Base-by-base conservation (phyloP, 2,797 vertebrate genomes). In the Sebastes minor region DNA sequence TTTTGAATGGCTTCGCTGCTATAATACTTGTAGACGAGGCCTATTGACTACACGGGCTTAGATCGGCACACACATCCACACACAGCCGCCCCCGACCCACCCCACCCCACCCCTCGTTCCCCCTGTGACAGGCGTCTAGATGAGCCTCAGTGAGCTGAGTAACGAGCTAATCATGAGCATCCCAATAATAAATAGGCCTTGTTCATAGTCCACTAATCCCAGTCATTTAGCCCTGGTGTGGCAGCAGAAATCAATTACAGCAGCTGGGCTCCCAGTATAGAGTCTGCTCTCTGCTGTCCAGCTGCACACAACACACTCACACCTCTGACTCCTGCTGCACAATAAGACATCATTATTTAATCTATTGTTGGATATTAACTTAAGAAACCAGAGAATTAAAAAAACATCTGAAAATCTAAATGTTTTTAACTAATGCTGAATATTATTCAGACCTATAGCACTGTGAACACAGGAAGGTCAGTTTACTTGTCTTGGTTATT, bases 131-230 rank as follows among this genome's bases (percentile, higher is more conserved):
- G 64, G 71, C 76, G 46, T 66, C 77, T 57, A 73, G 80, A 91
- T 92, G 78, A 85, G 82, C 85, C 82, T 82, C 87, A 90, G 88
- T 87, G 81, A 92, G 89, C 90, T 90, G 86, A 92, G 86, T 91
- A 94, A 94, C 84, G 86, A 92, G 89, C 88, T 92, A 92, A 94
- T 93, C 90, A 95, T 81, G 90, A 89, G 82, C 83, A 86, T 84
- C 87, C 87, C 86, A 84, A 87, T 92, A 93, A 94, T 93, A 94
- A 92, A 92, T 92, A 90, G 88, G 64, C 76, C 89, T 85, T 88
- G 90, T 93, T 94, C 93, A 91, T 91, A 87, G 87, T 92, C 87
- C 90, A 87, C 91, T 94, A 91, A 93, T 93, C 88, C 85, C 78
- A 83, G 86, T 87, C 85, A 85, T 93, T 92, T 89, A 85, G 87